Evolutionary conservation across 2,888 invertebrate genomes (phyloP), one percentile per base, ranked within the genome.

Genomic region (Ornithoptera alexandrae): DNA sequence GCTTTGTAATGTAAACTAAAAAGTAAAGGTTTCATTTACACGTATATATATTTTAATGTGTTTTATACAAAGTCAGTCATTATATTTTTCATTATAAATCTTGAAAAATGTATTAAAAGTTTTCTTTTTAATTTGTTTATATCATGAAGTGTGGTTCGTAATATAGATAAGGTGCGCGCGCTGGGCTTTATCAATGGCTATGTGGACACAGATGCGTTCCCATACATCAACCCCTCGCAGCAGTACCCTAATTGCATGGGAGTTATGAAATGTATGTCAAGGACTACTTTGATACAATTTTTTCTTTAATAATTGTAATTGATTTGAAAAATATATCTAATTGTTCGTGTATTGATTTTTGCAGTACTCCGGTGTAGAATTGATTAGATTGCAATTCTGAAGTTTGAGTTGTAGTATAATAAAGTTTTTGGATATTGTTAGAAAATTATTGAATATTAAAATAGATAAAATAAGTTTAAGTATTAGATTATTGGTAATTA

Each of bases 191-290:
- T 83, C 83, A 77, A 74, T 71, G 73, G 75, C 75, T 73, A 76
- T 89, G 88, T 90, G 84, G 88, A 90, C 88, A 87, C 89, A 89
- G 87, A 89, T 87, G 88, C 79, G 81, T 85, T 83, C 84, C 82
- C 82, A 83, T 79, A 85, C 84, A 74, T 73, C 74, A 73, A 73
- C 73, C 76, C 73, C 70, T 70, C 72, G 63, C 70, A 46, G 72
- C 71, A 62, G 56, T 62, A 69, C 68, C 69, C 72, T 75, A 75
- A 75, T 75, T 75, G 74, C 72, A 71, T 69, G 67, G 56, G 62
- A 71, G 62, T 64, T 72, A 62, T 73, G 67, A 71, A 74, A 78
- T 72, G 74, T 71, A 72, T 76, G 72, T 78, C 78, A 78, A 79
- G 77, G 78, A 76, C 78, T 61, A 60, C n/a, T n/a, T 60, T 46